Percentiles rank a stretch among this genome's conserved stretches.
Conservation (phyloP, 2,888 invertebrate species). For the Andrena fulva region DNA sequence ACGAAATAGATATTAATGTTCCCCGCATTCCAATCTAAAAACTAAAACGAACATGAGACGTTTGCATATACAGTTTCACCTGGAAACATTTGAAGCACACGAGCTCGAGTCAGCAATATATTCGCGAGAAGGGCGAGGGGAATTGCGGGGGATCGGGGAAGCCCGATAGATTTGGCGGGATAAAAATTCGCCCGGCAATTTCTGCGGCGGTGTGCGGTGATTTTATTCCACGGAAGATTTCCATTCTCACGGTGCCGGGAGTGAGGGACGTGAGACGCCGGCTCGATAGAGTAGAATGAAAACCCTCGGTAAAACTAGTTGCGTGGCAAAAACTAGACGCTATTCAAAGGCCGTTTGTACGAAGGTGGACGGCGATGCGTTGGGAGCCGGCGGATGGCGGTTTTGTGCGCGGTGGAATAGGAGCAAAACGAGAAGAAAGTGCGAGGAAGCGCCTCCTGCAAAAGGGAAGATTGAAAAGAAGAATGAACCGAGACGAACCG, state of each 20-base stretch:
- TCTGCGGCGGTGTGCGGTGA: constrained; percentile 19
- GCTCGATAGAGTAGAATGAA: constrained; percentile 72
- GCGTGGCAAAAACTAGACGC: constrained; percentile 79
- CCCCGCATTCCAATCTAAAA: background rate
- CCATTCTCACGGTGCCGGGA: constrained; percentile 67
- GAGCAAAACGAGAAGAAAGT: constrained; percentile 50
- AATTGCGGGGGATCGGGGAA: constrained; percentile 6
- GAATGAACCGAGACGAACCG: constrained; percentile 33
- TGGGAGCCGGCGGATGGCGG: constrained; percentile 47
- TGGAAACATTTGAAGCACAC: too few relatives aligned
- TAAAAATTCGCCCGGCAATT: constrained; percentile 32
- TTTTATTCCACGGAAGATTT: constrained; percentile 44
- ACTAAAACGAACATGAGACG: background rate
- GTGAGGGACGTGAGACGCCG: constrained; percentile 39
- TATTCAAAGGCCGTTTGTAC: constrained; percentile 78
- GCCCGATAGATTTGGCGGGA: background rate
- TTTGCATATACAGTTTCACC: background rate
- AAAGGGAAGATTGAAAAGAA: constrained; percentile 27
- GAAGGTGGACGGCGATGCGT: constrained; percentile 59
- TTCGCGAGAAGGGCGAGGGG: background rate
- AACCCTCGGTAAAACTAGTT: constrained; percentile 78
- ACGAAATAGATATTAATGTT: too few relatives aligned
- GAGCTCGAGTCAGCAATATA: too few relatives aligned
- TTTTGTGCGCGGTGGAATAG: constrained; percentile 43
- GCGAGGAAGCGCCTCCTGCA: constrained; percentile 54